These are phyloP conservation scores for Tipula confusa DNA, from an alignment of 2,888 invertebrate species.

Conservation along the genomic window DNA sequence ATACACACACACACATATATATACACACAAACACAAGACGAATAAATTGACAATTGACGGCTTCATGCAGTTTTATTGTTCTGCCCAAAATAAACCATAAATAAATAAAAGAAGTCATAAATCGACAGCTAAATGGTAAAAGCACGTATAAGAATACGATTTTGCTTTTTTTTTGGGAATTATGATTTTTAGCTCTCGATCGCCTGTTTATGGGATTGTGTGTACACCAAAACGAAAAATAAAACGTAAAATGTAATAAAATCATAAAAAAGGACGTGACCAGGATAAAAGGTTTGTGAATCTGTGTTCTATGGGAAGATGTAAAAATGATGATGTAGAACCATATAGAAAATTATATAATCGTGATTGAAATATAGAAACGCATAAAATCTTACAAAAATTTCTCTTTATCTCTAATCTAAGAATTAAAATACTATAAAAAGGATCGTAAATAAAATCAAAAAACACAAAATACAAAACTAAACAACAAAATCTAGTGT, in stretches of 20 bases:
- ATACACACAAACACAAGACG: too few relatives aligned
- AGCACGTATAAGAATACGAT: background rate
- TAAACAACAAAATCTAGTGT: background rate
- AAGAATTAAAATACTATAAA: constrained; percentile 6
- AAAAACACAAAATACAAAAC: background rate
- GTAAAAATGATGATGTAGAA: background rate
- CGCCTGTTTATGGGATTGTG: background rate
- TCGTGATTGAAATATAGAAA: background rate
- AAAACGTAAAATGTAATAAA: background rate
- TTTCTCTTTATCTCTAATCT: constrained; percentile 12
- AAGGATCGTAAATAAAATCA: background rate
- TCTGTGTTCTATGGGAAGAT: background rate
- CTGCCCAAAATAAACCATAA: background rate
- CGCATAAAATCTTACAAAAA: background rate
- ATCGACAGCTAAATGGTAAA: background rate
- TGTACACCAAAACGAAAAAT: background rate
- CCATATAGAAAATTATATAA: background rate
- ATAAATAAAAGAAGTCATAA: background rate
- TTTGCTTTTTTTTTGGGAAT: background rate
- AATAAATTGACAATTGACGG: background rate
- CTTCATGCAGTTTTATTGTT: constrained; percentile 20
- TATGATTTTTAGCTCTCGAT: background rate
- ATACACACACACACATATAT: background rate
- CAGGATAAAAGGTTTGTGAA: background rate
- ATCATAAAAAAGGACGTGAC: background rate